Evolutionary conservation across 2,797 vertebrate genomes (phyloP).

Genomic region (Spizella passerina): DNA sequence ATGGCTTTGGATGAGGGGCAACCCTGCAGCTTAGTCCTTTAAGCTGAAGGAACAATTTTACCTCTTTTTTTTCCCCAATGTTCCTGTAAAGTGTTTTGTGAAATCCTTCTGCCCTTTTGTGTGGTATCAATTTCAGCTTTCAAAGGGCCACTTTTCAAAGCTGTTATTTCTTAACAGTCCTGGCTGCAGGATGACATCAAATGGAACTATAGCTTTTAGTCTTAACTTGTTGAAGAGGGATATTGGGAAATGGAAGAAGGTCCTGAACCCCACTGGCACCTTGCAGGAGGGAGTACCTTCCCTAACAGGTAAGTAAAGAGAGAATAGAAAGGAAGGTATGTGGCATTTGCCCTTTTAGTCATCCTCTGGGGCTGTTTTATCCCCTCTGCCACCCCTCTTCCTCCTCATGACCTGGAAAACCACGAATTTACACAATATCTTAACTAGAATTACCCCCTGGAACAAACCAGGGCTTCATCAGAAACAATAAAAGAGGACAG

Average conservation of each 20-base stretch:
- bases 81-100: not conserved
- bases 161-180: not conserved
- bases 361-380: not conserved
- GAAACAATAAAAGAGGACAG: not conserved
- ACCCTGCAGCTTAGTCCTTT: not conserved
- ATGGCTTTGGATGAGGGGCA: not conserved
- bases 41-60: not conserved
- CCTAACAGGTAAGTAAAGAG: not conserved
- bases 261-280: not conserved
- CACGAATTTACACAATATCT: not conserved
- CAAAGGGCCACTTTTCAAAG: constrained; percentile 4
- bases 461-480: not conserved
- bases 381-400: not conserved
- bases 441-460: not conserved
- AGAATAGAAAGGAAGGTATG: not conserved
- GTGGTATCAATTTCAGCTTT: not conserved
- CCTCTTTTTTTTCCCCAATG: too few relatives aligned
- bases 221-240: not conserved
- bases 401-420: not conserved
- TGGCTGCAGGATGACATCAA: not conserved
- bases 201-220: not conserved
- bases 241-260: not conserved
- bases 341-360: not conserved
- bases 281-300: not conserved
- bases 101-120: not conserved